Evolutionary conservation across 2,113 vertebrate genomes (phyloP).

Genomic region (Drymodes brunneopygia): DNA sequence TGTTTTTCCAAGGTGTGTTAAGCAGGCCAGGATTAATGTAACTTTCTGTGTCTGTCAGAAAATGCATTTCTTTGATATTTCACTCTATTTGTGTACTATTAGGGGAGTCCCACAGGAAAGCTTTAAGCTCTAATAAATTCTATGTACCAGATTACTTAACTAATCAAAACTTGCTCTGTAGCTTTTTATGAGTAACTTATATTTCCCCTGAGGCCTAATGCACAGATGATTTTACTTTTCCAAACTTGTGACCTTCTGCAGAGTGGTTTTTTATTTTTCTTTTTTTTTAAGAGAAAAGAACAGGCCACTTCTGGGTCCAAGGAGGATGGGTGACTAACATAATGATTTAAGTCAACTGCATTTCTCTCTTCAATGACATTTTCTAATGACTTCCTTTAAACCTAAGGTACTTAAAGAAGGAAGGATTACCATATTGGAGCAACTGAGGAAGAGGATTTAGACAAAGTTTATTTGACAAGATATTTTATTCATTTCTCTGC

Average conservation of each 20-base stretch:
- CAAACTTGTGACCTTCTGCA: neutral
- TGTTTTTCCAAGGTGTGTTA: neutral
- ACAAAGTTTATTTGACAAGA: neutral
- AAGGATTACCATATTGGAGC: neutral
- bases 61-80: neutral
- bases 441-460: neutral
- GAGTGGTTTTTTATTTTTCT: neutral
- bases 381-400: neutral
- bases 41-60: neutral
- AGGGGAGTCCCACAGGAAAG: slow-evolving; percentile 17
- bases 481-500: neutral
- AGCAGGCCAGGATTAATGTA: neutral
- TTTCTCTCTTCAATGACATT: neutral
- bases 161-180: slow-evolving; percentile 35
- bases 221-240: neutral
- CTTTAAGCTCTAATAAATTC: slow-evolving; percentile 41
- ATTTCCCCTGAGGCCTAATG: neutral
- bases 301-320: neutral
- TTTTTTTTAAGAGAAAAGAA: slow-evolving; percentile 5
- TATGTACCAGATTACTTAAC: slow-evolving; percentile 41
- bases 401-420: neutral
- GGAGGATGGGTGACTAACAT: neutral
- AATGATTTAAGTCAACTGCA: neutral
- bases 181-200: slow-evolving; percentile 45
- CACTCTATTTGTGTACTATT: slow-evolving; percentile 1